phyloP scores from a whole-genome alignment of 2,797 vertebrate genomes.

The Arctocebus calabarensis region DNA sequence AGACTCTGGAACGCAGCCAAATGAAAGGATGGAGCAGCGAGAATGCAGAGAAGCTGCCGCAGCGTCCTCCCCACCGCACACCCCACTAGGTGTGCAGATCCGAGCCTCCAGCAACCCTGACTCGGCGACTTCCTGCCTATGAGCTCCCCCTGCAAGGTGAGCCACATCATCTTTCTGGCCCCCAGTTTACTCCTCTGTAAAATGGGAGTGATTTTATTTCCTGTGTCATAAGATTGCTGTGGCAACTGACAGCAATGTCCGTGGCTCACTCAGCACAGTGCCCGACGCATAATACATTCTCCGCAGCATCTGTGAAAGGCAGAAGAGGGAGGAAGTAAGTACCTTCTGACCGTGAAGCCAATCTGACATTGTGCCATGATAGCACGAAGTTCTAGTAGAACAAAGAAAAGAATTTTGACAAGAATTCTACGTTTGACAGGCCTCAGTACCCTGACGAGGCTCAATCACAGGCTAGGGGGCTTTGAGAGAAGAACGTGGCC shows the following conservation, averaged over 20 bases:
- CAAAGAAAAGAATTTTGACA: background rate
- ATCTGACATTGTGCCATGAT: background rate
- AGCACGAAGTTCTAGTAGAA: background rate
- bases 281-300: background rate
- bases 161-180: background rate
- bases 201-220: background rate
- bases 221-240: too few species aligned
- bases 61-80: accelerated
- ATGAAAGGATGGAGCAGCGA: background rate
- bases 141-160: background rate
- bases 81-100: background rate
- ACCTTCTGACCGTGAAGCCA: accelerated
- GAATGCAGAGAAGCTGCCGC: background rate
- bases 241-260: background rate
- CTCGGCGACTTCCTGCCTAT: accelerated
- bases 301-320: accelerated
- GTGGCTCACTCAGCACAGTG: too few species aligned
- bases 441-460: background rate
- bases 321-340: background rate
- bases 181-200: background rate
- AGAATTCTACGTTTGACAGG: background rate
- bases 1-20: background rate
- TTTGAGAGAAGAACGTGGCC: accelerated
- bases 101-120: accelerated
- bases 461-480: background rate